Conservation (phyloP, 2,113 vertebrate genomes). For the Calonectris borealis region DNA sequence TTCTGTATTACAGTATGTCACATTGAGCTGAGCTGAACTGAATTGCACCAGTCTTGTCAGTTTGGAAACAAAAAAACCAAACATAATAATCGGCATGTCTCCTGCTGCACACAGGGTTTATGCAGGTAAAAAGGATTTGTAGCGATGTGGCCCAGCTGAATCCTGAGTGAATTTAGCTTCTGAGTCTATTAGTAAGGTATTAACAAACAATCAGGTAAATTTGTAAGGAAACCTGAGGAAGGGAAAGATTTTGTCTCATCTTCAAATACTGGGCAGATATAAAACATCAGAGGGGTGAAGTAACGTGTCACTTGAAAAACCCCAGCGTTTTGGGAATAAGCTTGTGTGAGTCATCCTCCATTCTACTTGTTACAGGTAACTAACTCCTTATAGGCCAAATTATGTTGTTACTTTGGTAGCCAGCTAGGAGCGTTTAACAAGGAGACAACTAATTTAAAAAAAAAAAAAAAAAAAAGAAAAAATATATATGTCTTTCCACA, state of each 20-base stretch:
- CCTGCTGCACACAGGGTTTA: not conserved
- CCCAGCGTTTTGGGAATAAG: not conserved
- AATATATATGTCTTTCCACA: not conserved
- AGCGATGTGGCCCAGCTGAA: not conserved
- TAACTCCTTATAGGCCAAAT: constrained; percentile 37
- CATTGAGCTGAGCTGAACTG: not conserved
- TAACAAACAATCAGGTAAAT: not conserved
- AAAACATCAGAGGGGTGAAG: not conserved
- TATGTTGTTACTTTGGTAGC: constrained; percentile 37
- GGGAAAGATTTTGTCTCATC: not conserved
- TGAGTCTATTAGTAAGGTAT: not conserved
- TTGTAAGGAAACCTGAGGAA: not conserved
- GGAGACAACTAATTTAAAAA: constrained; percentile 3
- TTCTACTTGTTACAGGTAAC: constrained; percentile 45
- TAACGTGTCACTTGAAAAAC: not conserved
- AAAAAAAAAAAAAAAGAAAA: not conserved
- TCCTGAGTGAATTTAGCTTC: not conserved
- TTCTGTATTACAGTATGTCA: not conserved
- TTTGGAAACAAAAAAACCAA: constrained; percentile 2
- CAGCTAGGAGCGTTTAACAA: constrained; percentile 45
- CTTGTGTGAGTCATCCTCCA: not conserved
- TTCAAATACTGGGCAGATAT: not conserved
- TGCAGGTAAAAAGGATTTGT: not conserved
- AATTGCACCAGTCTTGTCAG: not conserved
- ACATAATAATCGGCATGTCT: not conserved